Percentiles rank a stretch among this genome's conserved stretches.
These are phyloP conservation scores for Megalopta genalis DNA, from an alignment of 1,140 invertebrate species.

Conservation along the genomic window DNA sequence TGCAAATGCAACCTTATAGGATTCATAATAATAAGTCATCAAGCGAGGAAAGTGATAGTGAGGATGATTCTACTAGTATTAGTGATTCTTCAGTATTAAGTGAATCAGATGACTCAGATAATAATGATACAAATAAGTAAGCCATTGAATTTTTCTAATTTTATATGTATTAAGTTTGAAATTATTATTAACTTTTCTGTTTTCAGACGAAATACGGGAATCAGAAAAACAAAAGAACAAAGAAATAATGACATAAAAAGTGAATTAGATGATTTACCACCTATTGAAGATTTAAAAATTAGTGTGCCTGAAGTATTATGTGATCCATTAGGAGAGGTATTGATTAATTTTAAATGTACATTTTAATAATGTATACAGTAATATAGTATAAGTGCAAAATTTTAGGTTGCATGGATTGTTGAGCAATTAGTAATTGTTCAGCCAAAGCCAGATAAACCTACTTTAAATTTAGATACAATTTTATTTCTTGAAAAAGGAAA, in stretches of 20 bases:
- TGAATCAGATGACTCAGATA: conserved; percentile 28
- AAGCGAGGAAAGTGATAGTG: conserved; percentile 34
- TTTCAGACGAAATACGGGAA: conserved; percentile 74
- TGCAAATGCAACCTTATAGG: conserved; percentile 36
- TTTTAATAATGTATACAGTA: conserved; percentile 15
- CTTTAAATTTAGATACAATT: conserved; percentile 91
- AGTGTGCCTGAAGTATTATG: conserved; percentile 88
- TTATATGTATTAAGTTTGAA: conserved; percentile 2
- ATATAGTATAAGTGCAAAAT: conserved; percentile 29
- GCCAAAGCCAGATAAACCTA: conserved; percentile 82
- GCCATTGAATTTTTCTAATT: neutral
- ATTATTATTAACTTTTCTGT: neutral
- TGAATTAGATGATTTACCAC: conserved; percentile 87
- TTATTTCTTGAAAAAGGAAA: conserved; percentile 89
- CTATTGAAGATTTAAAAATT: conserved; percentile 91
- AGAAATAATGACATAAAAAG: conserved; percentile 28
- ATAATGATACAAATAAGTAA: conserved; percentile 24
- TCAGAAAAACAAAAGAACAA: neutral
- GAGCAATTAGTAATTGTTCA: conserved; percentile 75
- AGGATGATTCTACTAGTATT: conserved; percentile 35
- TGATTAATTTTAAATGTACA: conserved; percentile 23
- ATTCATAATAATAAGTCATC: conserved; percentile 10
- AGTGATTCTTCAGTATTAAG: neutral
- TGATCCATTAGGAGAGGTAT: conserved; percentile 86
- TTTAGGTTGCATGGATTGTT: conserved; percentile 75